Conservation (phyloP, 2,797 vertebrate genomes). For the Microchirus variegatus region DNA sequence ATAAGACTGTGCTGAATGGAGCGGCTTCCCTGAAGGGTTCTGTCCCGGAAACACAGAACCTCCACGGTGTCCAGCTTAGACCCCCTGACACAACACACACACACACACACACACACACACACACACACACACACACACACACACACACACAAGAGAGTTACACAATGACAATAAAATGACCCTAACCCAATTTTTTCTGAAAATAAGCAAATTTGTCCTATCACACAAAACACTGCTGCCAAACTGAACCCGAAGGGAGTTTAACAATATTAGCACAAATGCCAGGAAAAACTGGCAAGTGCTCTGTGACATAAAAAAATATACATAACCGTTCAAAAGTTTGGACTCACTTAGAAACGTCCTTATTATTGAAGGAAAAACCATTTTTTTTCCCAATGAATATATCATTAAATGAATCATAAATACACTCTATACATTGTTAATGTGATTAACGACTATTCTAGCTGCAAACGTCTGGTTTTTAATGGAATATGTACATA, state of each 20-base stretch:
- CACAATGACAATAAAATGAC: not conserved
- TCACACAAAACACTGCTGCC: not conserved
- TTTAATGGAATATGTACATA: too few relatives aligned
- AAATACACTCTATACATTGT: too few relatives aligned
- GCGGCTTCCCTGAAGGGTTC: slow-evolving; percentile 91
- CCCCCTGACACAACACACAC: slow-evolving; percentile 79
- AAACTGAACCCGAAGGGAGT: not conserved
- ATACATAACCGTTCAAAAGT: too few relatives aligned
- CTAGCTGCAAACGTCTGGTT: too few relatives aligned
- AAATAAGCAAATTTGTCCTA: too few relatives aligned
- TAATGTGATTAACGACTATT: too few relatives aligned
- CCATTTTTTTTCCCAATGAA: too few relatives aligned
- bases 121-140: slow-evolving; percentile 19
- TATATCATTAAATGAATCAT: too few relatives aligned
- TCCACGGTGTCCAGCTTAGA: slow-evolving; percentile 83
- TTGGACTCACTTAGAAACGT: too few relatives aligned
- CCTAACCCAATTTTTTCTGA: not conserved
- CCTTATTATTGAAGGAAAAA: too few relatives aligned
- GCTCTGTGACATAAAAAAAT: slow-evolving; percentile 3
- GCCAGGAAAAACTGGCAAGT: not conserved
- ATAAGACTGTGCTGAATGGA: slow-evolving; percentile 90
- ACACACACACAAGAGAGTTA: slow-evolving; percentile 22
- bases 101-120: slow-evolving; percentile 29
- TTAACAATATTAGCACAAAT: slow-evolving; percentile 2
- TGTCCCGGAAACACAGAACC: slow-evolving; percentile 93